A percentile compares a stretch with the other conserved stretches of the same genome.
Conservation (phyloP, 2,888 invertebrate genomes). For the Euplagia quadripunctaria region DNA sequence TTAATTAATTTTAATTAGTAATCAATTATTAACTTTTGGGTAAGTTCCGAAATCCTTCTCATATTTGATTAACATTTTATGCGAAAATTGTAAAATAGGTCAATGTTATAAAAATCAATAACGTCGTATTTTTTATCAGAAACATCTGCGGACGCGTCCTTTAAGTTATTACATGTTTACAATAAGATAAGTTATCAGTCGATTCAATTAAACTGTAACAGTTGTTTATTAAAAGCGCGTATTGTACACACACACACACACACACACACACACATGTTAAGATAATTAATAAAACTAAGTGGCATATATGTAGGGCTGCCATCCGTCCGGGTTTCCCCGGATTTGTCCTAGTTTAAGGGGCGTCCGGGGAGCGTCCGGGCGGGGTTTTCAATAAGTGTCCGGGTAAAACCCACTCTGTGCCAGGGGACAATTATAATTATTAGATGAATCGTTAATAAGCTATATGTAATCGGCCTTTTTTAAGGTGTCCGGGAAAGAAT, state of each 20-base stretch:
- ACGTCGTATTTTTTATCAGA: neutral
- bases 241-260: neutral
- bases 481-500: too few relatives aligned
- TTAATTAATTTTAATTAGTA: neutral
- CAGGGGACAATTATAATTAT: too few relatives aligned
- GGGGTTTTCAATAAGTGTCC: too few relatives aligned
- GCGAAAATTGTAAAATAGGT: neutral
- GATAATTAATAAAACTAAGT: neutral
- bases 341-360: too few relatives aligned
- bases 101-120: slow-evolving; percentile 1
- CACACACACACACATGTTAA: neutral
- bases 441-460: too few relatives aligned
- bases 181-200: neutral
- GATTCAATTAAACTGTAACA: neutral
- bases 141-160: slow-evolving; percentile 6
- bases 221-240: neutral
- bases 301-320: neutral
- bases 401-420: too few relatives aligned
- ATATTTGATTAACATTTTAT: too few relatives aligned
- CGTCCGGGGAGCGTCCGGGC: too few relatives aligned
- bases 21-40: neutral
- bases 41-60: neutral
- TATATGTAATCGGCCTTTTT: too few relatives aligned
- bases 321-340: too few relatives aligned
- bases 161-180: neutral